Evolutionary conservation across 2,797 vertebrate species (phyloP), one percentile per base, ranked within the genome.

Genomic region (Sebastes trivittatus): DNA sequence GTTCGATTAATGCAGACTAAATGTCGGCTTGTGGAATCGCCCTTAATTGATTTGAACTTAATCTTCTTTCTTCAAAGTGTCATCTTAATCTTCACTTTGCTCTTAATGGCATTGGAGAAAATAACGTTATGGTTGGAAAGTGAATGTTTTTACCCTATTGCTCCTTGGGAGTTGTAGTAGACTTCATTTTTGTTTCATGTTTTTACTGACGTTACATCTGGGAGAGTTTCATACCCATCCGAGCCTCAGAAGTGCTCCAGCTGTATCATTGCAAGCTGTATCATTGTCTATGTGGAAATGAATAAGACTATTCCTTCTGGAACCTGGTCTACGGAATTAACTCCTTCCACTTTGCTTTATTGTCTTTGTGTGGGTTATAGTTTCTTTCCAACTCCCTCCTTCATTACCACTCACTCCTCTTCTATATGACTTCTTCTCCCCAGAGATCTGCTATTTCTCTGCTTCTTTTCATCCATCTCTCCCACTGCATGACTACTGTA

Each of bases 401-500:
- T 74, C 72, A 65, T 82, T 64, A 69, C n/a, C 63, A 32, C 18
- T 82, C 58, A 22, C 18, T 74, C 38, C 22, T 75, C 59, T 61
- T 59, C 61, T 58, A 27, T 65, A 18, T 72, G 3, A 67, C 25
- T 29, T 72, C 34, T 62, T 55, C 55, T 75, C 72, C 73, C 54
- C 75, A 59, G 72, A 77, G 68, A 77, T 77, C 46, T 77, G 75
- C 52, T 27, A 11, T 29, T 63, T 11, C 69, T 55, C 49, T 54
- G 60, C 58, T 59, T 56, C 75, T 46, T 63, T 42, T 56, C 52
- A 64, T 63, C 46, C 27, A n/a, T 22, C 68, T 74, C 52, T 70
- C 22, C 60, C 54, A 36, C 22, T 30, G 62, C 69, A n/a, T 71
- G 69, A 55, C 13, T 13, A 63, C 67, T 66, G 30, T 54, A 83